Evolutionary conservation across 2,888 invertebrate genomes (phyloP).

Genomic region (Metellina segmentata): DNA sequence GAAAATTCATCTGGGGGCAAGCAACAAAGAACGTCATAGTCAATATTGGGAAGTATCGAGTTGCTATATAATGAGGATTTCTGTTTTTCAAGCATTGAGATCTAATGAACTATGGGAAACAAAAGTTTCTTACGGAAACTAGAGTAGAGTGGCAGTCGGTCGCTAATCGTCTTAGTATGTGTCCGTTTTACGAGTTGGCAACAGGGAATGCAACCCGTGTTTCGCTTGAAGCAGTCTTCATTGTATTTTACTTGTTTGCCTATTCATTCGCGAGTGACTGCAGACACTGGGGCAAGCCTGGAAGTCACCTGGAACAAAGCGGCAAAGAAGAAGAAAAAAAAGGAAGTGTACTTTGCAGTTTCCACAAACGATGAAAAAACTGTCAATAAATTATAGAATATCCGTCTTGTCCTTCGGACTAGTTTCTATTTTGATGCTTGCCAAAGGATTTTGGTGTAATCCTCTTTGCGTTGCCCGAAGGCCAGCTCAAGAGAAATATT

Average conservation of each 20-base stretch:
- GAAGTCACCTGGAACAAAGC: slow-evolving; percentile 59
- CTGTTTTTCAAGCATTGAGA: no score
- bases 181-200: slow-evolving; percentile 13
- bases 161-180: slow-evolving; percentile 33
- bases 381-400: neutral
- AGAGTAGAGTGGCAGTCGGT: slow-evolving; percentile 49
- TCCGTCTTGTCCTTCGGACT: neutral
- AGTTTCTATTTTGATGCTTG: neutral
- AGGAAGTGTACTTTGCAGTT: no score
- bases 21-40: no score
- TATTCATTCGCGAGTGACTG: slow-evolving; percentile 13
- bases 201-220: slow-evolving; percentile 24
- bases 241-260: slow-evolving; percentile 30
- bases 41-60: no score
- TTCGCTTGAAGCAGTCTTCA: slow-evolving; percentile 18
- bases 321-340: neutral
- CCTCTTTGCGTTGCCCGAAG: no score
- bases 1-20: no score
- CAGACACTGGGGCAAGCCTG: slow-evolving; percentile 27
- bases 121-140: slow-evolving; percentile 30
- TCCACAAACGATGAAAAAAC: no score
- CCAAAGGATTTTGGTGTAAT: no score
- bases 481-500: no score
- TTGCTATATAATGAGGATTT: no score
- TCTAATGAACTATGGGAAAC: neutral